These are phyloP conservation scores for Cerastis rubricosa DNA, from an alignment of 2,888 invertebrate genomes.

Conservation along the genomic window DNA sequence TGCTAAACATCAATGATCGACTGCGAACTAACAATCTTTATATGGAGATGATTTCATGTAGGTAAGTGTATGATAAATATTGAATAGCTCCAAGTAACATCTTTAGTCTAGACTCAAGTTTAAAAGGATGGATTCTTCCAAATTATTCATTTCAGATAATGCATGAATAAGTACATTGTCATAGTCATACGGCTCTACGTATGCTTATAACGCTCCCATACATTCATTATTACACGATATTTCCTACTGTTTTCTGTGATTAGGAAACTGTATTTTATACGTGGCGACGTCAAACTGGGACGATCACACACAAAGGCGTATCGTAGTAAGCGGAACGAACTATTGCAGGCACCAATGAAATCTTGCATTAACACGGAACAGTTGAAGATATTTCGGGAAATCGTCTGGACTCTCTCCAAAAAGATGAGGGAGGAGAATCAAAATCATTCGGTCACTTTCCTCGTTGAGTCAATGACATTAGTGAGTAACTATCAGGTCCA, in stretches of 20 bases:
- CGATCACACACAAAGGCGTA: conserved; percentile 64
- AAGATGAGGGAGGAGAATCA: conserved; percentile 79
- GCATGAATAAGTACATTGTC: not conserved
- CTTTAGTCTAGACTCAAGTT: conserved; percentile 6
- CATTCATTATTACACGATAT: conserved; percentile 23
- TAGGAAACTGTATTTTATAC: conserved; percentile 51
- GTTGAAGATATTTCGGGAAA: conserved; percentile 86
- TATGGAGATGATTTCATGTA: conserved; percentile 59
- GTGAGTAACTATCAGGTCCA: conserved; percentile 71
- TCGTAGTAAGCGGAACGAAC: conserved; percentile 75
- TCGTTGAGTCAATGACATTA: conserved; percentile 87
- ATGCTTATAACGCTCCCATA: conserved; percentile 8
- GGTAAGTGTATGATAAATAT: conserved; percentile 11
- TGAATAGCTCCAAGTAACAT: conserved; percentile 20
- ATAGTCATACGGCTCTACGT: not conserved
- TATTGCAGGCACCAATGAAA: conserved; percentile 81
- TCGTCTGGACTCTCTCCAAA: conserved; percentile 89
- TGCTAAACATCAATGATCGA: conserved; percentile 59
- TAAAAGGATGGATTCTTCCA: not conserved
- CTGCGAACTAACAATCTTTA: conserved; percentile 48
- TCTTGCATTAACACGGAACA: conserved; percentile 82
- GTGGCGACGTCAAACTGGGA: conserved; percentile 57
- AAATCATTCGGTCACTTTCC: conserved; percentile 87
- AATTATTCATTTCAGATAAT: not conserved
- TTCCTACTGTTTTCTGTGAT: conserved; percentile 45